Evolutionary conservation across 1,140 invertebrate species (phyloP), one percentile per base, ranked within the genome.

Genomic region (Contarinia nasturtii): DNA sequence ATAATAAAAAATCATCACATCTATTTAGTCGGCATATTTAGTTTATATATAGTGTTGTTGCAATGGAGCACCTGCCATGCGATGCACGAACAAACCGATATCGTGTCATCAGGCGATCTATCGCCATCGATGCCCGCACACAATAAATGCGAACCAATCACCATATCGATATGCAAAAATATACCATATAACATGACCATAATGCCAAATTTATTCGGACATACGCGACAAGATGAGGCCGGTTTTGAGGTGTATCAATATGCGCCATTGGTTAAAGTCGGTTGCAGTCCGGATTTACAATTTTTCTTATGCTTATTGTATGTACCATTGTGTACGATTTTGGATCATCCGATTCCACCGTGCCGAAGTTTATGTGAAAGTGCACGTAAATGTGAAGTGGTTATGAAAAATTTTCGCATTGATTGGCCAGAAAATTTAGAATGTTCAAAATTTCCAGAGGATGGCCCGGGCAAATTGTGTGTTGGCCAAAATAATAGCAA

Each of bases 251-350:
- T 98, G 0, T 85, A 94, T 60, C 85, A 92, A 58, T 97, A 90
- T 60, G 86, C 86, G 48, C 90, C 94, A 2, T 66, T 98, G n/a
- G 83, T 98, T 1, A 96, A 97, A 70, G 80, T 96, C 4, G 80
- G 91, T 53, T 98, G 95, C 64, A 94, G 89, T 51, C 77, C 85
- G 0, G 86, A 97, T 63, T 67, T 97, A 27, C 85, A 91, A 60
- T 84, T 97, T 51, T 98, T 99, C 62, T 67, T 99, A 17, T 99
- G 96, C 68, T 85, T 90, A 0, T 76, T 98, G 45, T 98, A 91
- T 64, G 86, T 84, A 5, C 95, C 96, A 0, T 83, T 98, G 0
- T 98, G 95, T 60, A 94, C 89, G 1, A 88, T 95, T 45, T 63
- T 97, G 48, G 87, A 93, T 22, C 68, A 74, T 50, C 80, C 91